A percentile compares a stretch with the other conserved stretches of the same genome.
Evolutionary conservation across 2,888 invertebrate species (phyloP).

Genomic region (Chaitophorus viminalis): DNA sequence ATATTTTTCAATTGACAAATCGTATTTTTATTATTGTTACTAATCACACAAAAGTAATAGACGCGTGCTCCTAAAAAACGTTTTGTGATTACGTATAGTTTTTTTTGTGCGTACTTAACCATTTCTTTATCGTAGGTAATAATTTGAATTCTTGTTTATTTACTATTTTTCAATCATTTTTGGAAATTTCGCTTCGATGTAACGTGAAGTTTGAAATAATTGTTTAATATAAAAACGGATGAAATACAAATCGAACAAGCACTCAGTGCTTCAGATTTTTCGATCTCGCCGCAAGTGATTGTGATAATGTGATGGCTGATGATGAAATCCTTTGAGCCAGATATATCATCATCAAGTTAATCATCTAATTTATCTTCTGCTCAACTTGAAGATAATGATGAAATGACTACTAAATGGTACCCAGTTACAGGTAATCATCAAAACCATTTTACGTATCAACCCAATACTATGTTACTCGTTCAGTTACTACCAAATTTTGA

Average conservation of each 20-base stretch:
- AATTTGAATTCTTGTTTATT: background rate
- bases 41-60: no score
- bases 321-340: background rate
- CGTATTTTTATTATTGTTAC: no score
- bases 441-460: constrained; percentile 9
- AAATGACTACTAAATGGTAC: background rate
- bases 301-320: background rate
- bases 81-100: no score
- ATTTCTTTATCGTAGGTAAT: background rate
- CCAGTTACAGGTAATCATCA: constrained; percentile 20
- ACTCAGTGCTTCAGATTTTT: background rate
- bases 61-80: background rate
- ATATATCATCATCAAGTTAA: constrained; percentile 1
- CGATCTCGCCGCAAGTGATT: background rate
- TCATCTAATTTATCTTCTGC: background rate
- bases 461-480: background rate
- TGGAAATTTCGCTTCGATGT: no score
- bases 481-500: constrained; percentile 11
- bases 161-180: no score
- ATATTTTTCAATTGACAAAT: background rate
- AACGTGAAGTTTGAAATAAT: background rate
- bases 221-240: background rate
- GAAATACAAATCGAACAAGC: background rate
- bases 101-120: no score
- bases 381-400: background rate